Percentiles rank a stretch among this genome's conserved stretches.
Evolutionary conservation across 1,140 invertebrate species (phyloP).

Genomic region (Tetragonula clypearis): DNA sequence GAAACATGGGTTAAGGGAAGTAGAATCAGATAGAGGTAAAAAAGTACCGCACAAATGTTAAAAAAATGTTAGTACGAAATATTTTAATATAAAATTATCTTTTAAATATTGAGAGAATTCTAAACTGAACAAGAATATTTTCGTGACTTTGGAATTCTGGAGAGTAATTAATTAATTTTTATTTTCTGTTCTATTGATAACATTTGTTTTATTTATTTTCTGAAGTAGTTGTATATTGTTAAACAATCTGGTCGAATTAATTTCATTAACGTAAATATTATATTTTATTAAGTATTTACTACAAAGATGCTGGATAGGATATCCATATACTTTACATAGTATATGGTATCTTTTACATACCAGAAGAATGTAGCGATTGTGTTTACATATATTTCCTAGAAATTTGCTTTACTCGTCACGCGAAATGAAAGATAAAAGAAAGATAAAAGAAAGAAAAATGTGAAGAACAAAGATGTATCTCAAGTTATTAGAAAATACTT

Average conservation of each 20-base stretch:
- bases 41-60: neutral
- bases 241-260: neutral
- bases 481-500: conserved; percentile 45
- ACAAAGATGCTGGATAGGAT: neutral
- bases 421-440: no score
- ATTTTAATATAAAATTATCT: neutral
- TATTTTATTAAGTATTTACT: neutral
- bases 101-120: neutral
- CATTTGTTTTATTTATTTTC: no score
- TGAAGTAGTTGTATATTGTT: neutral
- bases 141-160: neutral
- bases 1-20: conserved; percentile 67
- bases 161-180: neutral
- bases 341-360: no score
- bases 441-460: no score
- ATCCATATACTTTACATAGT: neutral
- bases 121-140: neutral
- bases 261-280: neutral
- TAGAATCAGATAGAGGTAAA: conserved; percentile 61
- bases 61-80: neutral
- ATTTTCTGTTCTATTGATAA: neutral
- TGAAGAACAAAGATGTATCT: neutral
- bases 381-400: neutral
- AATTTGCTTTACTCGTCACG: neutral
- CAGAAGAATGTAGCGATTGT: no score